Percentiles rank a stretch among this genome's conserved stretches.
Conservation (phyloP, 2,113 vertebrate genomes). For the Cepphus grylle region DNA sequence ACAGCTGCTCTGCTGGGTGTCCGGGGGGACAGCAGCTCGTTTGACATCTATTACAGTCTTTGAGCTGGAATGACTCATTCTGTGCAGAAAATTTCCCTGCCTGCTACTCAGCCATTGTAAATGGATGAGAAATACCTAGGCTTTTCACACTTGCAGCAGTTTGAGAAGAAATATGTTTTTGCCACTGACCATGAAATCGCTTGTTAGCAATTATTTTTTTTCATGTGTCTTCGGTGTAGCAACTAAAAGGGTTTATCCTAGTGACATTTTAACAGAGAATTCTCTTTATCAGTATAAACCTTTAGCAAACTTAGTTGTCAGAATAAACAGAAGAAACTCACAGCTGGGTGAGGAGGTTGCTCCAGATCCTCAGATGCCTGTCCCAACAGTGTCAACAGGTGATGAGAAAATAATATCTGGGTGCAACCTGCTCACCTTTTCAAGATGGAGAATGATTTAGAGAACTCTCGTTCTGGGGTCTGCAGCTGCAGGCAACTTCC, state of each 20-base stretch:
- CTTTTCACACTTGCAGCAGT: not conserved
- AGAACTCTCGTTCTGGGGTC: not conserved
- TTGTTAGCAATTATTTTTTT: not conserved
- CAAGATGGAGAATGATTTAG: not conserved
- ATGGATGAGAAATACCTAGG: not conserved
- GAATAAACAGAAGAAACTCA: not conserved
- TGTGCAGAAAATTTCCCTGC: not conserved
- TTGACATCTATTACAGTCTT: not conserved
- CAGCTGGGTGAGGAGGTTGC: not conserved
- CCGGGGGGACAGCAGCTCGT: accelerated
- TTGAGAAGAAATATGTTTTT: not conserved
- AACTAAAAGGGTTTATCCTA: not conserved
- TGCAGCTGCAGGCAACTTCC: not conserved
- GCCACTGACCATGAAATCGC: not conserved
- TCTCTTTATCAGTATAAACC: not conserved
- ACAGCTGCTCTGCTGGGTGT: not conserved
- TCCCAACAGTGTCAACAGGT: not conserved
- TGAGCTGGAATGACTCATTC: not conserved
- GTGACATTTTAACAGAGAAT: not conserved
- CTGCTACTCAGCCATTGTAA: not conserved
- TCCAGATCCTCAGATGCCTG: not conserved
- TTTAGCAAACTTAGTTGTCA: not conserved
- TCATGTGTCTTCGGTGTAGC: not conserved
- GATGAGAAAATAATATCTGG: not conserved
- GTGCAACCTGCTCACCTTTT: accelerated